Evolutionary conservation across 2,113 vertebrate genomes (phyloP).

Genomic region (Cyphomyrus discorhynchus): DNA sequence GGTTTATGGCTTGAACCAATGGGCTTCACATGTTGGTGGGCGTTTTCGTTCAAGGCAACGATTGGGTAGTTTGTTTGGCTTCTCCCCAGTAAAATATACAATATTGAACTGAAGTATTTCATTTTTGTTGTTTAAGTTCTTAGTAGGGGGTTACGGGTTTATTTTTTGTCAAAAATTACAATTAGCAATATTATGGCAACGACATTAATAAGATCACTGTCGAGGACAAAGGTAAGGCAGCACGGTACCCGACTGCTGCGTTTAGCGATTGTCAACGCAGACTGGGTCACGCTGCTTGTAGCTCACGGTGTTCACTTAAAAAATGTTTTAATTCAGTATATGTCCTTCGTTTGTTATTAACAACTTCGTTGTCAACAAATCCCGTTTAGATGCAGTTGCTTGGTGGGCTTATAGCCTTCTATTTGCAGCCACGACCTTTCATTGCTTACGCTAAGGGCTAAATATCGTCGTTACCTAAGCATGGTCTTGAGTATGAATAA

Average conservation of each 20-base stretch:
- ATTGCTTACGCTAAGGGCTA: not conserved
- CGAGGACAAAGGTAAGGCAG: conserved; percentile 55
- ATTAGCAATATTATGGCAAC: conserved; percentile 48
- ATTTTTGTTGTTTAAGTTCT: conserved; percentile 10
- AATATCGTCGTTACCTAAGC: not conserved
- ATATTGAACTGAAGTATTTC: not conserved
- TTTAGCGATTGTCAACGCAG: not conserved
- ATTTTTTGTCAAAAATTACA: not conserved
- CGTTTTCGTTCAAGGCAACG: not conserved
- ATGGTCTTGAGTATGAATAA: not conserved
- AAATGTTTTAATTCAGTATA: not conserved
- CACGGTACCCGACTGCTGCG: not conserved
- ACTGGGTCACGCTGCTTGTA: not conserved
- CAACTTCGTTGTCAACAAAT: not conserved
- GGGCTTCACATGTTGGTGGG: not conserved
- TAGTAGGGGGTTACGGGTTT: not conserved
- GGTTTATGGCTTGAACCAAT: conserved; percentile 4
- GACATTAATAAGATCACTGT: conserved; percentile 44
- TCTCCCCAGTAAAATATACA: conserved; percentile 26
- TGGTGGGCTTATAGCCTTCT: not conserved
- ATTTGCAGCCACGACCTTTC: not conserved
- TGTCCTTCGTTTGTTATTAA: not conserved
- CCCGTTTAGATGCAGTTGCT: not conserved
- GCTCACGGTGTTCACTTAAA: not conserved
- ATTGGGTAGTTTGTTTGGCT: not conserved